These are phyloP conservation scores for Drosophila cognata DNA, from an alignment of 2,888 invertebrate species.

Conservation along the genomic window DNA sequence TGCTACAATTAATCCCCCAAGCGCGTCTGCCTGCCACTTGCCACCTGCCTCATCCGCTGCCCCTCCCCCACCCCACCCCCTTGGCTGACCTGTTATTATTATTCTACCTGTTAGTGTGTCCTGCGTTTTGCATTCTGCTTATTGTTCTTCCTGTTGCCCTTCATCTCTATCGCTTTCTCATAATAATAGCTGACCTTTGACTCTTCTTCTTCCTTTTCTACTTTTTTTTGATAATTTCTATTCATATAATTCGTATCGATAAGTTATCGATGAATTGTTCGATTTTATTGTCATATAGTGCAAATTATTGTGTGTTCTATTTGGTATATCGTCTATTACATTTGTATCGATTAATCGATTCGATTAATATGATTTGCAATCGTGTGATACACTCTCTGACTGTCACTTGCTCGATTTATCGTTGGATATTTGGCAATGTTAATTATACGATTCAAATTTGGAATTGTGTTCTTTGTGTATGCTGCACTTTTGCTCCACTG, in stretches of 20 bases:
- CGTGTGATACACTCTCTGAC: neutral
- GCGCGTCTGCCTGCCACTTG: slow-evolving; percentile 6
- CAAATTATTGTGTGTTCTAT: neutral
- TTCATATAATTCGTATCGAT: neutral
- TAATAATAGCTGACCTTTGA: neutral
- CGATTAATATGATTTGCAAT: neutral
- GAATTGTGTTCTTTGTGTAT: neutral
- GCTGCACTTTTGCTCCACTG: slow-evolving; percentile 18
- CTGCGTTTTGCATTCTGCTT: slow-evolving; percentile 3
- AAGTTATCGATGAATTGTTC: neutral
- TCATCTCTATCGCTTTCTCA: neutral
- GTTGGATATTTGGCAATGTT: neutral
- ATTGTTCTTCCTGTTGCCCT: neutral
- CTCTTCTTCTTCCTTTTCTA: neutral
- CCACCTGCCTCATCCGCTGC: neutral
- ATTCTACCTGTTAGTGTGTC: slow-evolving; percentile 4
- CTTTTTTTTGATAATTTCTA: neutral
- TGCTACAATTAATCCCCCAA: slow-evolving; percentile 70
- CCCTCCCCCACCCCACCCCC: neutral
- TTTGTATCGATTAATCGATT: neutral
- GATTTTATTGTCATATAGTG: neutral
- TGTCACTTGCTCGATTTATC: neutral
- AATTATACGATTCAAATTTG: neutral
- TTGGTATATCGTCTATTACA: neutral
- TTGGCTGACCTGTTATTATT: slow-evolving; percentile 7